Percentiles rank a stretch among this genome's conserved stretches.
phyloP scores from a whole-genome alignment of 2,113 vertebrate species.

The Nesospiza acunhae region DNA sequence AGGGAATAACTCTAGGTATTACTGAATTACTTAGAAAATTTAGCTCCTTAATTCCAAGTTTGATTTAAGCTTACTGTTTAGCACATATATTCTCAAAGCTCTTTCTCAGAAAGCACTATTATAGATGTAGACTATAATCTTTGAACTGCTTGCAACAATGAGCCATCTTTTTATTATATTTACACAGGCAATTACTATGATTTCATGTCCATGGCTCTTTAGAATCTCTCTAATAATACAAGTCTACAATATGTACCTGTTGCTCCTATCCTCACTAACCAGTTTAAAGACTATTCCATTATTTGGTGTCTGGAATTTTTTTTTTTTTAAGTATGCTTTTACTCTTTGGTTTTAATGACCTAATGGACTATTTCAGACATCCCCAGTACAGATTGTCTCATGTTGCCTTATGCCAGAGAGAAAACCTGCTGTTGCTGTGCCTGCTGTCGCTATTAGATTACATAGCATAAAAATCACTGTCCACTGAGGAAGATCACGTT shows the following conservation, averaged over 20 bases:
- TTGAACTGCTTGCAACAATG: not conserved
- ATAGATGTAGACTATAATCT: not conserved
- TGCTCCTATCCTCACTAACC: not conserved
- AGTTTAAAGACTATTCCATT: not conserved
- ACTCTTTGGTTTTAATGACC: not conserved
- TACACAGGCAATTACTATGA: not conserved
- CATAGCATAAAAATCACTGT: constrained; percentile 42
- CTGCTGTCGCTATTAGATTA: constrained; percentile 11
- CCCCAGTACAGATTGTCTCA: not conserved
- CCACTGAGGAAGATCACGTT: constrained; percentile 4
- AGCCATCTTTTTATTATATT: not conserved
- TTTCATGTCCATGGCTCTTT: not conserved
- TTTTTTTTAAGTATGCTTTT: not conserved
- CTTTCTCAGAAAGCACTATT: not conserved
- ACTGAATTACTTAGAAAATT: not conserved
- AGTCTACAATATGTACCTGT: not conserved
- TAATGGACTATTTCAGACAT: not conserved
- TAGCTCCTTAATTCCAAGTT: not conserved
- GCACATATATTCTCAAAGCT: not conserved
- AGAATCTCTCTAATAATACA: not conserved
- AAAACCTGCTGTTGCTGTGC: not conserved
- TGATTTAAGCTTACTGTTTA: not conserved
- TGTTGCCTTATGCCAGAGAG: not conserved
- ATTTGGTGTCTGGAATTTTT: not conserved
- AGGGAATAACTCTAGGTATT: not conserved